Evolutionary conservation across 2,797 vertebrate species (phyloP).

Genomic region (Orestias chungarensis): DNA sequence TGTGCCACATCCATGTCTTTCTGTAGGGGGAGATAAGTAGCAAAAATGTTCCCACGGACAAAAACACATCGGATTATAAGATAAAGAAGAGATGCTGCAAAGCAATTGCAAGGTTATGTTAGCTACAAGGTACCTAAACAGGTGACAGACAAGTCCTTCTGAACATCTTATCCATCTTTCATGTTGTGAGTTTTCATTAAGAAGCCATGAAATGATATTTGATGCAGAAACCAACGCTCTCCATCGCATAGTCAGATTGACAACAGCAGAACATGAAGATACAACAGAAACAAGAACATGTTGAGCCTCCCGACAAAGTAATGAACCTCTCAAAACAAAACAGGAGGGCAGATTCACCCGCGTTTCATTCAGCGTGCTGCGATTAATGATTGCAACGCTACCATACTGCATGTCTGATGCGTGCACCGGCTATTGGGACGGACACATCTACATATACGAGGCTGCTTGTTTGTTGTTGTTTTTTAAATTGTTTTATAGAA

Average conservation of each 20-base stretch:
- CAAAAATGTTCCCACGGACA: not conserved
- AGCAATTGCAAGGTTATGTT: constrained; percentile 28
- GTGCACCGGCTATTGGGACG: constrained; percentile 30
- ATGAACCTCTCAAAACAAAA: not conserved
- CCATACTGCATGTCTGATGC: constrained; percentile 31
- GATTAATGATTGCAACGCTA: constrained; percentile 45
- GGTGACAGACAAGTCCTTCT: constrained; percentile 36
- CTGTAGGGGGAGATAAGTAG: constrained; percentile 2
- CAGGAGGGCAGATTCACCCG: not conserved
- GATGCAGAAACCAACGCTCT: constrained; percentile 23
- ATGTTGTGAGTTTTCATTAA: constrained; percentile 25
- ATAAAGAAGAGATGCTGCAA: constrained; percentile 39
- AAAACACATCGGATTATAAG: constrained; percentile 12
- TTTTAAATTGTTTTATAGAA: constrained; percentile 69
- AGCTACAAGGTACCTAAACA: constrained; percentile 39
- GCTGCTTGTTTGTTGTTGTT: constrained; percentile 30
- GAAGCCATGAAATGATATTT: constrained; percentile 29
- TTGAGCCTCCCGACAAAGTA: constrained; percentile 27
- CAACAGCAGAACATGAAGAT: constrained; percentile 29
- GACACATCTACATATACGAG: constrained; percentile 41
- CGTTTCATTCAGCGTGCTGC: constrained; percentile 24
- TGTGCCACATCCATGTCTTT: constrained; percentile 45
- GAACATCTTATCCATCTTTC: constrained; percentile 6
- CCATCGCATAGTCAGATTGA: constrained; percentile 18
- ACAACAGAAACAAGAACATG: constrained; percentile 31